Evolutionary conservation across 2,113 vertebrate species (phyloP).

Genomic region (Dermatemys mawii): DNA sequence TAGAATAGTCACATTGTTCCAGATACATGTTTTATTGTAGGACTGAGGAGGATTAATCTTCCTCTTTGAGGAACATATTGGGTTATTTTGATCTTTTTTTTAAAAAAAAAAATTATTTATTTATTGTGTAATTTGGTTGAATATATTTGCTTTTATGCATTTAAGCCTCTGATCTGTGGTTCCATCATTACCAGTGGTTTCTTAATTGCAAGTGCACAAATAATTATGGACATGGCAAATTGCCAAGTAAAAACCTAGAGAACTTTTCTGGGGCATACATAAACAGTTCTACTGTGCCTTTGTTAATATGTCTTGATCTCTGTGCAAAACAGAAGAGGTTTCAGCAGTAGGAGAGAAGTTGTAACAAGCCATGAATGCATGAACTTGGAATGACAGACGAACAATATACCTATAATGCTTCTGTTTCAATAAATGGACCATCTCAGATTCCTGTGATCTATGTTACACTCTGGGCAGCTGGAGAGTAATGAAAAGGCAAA

Average conservation of each 20-base stretch:
- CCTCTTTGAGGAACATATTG: neutral
- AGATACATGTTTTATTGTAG: neutral
- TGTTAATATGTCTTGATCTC: neutral
- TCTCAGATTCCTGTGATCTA: neutral
- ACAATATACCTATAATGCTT: slow-evolving; percentile 17
- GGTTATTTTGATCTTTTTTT: neutral
- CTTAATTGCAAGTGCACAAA: neutral
- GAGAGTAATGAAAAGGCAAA: slow-evolving; percentile 36
- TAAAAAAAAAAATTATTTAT: too few species aligned
- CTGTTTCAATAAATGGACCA: neutral
- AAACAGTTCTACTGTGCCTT: neutral
- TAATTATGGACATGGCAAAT: neutral
- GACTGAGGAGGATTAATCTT: neutral
- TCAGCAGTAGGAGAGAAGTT: neutral
- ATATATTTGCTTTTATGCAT: neutral
- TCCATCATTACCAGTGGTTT: neutral
- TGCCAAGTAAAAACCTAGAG: neutral
- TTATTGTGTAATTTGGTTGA: neutral
- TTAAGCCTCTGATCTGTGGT: slow-evolving; percentile 21
- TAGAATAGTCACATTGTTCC: neutral
- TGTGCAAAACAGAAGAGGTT: neutral
- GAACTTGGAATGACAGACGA: neutral
- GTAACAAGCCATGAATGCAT: neutral
- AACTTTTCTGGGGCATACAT: neutral
- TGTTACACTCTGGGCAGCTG: slow-evolving; percentile 30